These are phyloP conservation scores for Phacellophora camtschatica DNA, from an alignment of 30 jellyfish, hydroid and myxozoan species.

Conservation along the genomic window DNA sequence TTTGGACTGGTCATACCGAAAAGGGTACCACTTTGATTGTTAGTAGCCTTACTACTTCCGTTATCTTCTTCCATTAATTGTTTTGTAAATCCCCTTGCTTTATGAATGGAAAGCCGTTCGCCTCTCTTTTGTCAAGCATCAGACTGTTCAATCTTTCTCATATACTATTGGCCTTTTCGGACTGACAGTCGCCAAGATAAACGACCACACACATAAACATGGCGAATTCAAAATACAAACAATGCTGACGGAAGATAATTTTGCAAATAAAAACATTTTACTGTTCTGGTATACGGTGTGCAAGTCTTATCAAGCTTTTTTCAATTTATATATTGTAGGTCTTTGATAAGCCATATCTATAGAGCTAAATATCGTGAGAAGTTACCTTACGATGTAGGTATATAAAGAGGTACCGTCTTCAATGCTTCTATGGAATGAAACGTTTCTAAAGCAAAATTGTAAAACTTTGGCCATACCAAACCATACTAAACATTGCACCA, in stretches of 20 bases:
- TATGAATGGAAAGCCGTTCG: not conserved
- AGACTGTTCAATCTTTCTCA: no score
- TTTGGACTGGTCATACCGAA: not conserved
- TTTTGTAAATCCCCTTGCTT: not conserved
- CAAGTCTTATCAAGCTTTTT: constrained; percentile 6
- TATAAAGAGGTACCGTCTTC: not conserved
- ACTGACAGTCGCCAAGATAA: not conserved
- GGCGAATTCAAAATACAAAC: not conserved
- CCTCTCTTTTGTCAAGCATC: not conserved
- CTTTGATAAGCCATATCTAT: not conserved
- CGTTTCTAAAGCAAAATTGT: no score
- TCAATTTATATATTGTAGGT: constrained; percentile 1
- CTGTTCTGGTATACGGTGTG: not conserved
- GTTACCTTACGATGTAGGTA: no score
- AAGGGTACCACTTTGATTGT: not conserved
- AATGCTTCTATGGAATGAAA: not conserved
- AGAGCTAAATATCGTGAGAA: constrained; percentile 29
- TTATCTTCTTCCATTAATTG: not conserved
- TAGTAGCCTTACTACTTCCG: not conserved
- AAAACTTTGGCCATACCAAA: no score
- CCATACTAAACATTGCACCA: no score
- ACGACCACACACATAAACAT: constrained; percentile 23
- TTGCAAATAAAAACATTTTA: not conserved
- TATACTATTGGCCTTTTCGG: not conserved
- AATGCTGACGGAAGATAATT: not conserved